phyloP scores from a whole-genome alignment of 2,888 invertebrate species.

The Diarsia rubi region DNA sequence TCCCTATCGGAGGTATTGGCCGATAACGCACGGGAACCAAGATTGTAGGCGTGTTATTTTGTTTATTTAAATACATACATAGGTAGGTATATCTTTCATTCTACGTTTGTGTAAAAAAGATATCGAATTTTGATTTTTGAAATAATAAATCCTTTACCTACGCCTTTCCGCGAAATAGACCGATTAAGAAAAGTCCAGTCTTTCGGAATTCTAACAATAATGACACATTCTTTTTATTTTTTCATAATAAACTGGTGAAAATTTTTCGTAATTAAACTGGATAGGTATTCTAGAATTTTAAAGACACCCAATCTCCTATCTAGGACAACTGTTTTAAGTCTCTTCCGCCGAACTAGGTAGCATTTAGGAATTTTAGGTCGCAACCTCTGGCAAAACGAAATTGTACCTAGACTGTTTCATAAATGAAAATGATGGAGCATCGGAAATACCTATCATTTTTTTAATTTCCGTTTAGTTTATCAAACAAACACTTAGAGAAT shows the following conservation, averaged over 20 bases:
- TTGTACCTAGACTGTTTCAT: neutral
- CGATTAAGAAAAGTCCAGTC: neutral
- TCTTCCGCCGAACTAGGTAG: neutral
- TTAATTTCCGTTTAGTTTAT: constrained; percentile 14
- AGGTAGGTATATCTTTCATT: constrained; percentile 6
- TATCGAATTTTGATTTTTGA: constrained; percentile 20
- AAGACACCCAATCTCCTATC: neutral
- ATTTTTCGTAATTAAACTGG: neutral
- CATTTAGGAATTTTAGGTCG: neutral
- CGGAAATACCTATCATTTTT: constrained; percentile 26
- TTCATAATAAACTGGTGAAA: fast-evolving
- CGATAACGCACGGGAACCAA: constrained; percentile 58
- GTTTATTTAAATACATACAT: constrained; percentile 38
- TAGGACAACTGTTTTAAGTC: neutral
- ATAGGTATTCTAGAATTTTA: neutral
- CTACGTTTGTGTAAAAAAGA: constrained; percentile 21
- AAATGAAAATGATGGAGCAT: neutral
- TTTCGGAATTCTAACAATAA: too few species aligned
- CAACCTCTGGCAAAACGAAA: neutral
- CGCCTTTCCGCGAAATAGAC: neutral
- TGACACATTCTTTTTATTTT: neutral
- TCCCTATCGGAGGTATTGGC: constrained; percentile 51
- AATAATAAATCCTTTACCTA: constrained; percentile 9
- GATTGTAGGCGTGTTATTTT: constrained; percentile 33
- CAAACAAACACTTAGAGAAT: constrained; percentile 24